These are phyloP conservation scores for Priocnemis perturbator DNA, from an alignment of 2,888 invertebrate genomes.

Conservation along the genomic window DNA sequence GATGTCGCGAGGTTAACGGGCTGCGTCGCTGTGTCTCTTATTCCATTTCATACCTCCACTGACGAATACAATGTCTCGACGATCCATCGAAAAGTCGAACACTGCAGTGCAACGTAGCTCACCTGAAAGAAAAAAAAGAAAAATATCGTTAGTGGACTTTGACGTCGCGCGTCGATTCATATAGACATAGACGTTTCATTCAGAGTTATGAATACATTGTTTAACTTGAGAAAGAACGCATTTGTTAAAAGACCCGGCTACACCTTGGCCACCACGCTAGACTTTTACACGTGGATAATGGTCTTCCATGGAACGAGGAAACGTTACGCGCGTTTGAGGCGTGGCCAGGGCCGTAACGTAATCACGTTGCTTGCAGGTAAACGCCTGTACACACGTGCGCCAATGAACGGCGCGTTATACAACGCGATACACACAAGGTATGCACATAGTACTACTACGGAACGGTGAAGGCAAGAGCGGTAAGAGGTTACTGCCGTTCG, in stretches of 20 bases:
- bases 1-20: neutral
- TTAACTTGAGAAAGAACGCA: too few species aligned
- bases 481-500: neutral
- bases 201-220: too few species aligned
- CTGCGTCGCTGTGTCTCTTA: neutral
- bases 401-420: conserved; percentile 31
- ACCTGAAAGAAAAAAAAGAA: too few species aligned
- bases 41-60: conserved; percentile 7
- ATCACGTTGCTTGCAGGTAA: conserved; percentile 44
- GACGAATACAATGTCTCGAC: too few species aligned
- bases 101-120: too few species aligned
- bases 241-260: too few species aligned
- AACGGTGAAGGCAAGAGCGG: too few species aligned
- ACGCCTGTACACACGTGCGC: conserved; percentile 25
- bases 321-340: conserved; percentile 56
- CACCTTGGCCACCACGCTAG: neutral
- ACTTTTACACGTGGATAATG: conserved; percentile 40
- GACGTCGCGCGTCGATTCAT: too few species aligned
- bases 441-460: neutral
- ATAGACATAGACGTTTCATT: too few species aligned
- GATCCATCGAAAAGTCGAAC: too few species aligned
- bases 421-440: conserved; percentile 32
- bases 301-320: conserved; percentile 64
- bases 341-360: conserved; percentile 56
- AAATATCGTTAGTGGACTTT: too few species aligned